These are phyloP conservation scores for Drosophila ogumai DNA, from an alignment of 1,140 invertebrate genomes.

Conservation along the genomic window DNA sequence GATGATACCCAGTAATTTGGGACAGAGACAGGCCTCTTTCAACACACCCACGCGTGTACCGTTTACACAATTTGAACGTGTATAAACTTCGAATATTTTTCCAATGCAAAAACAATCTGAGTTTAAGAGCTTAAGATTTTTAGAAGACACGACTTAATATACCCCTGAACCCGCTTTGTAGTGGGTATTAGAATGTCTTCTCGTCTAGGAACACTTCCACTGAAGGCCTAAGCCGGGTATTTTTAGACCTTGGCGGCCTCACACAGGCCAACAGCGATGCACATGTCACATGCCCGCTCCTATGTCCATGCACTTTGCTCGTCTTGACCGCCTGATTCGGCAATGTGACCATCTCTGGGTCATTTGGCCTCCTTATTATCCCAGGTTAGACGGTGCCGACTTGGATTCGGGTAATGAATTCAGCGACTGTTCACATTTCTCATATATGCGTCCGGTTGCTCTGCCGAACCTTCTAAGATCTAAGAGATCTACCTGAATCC, in stretches of 20 bases:
- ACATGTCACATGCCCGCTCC: conserved; percentile 31
- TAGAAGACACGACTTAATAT: background rate
- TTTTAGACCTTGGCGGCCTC: conserved; percentile 26
- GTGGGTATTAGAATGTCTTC: conserved; percentile 8
- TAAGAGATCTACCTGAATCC: too few relatives aligned
- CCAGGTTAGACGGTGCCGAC: conserved; percentile 1
- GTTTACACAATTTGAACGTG: background rate
- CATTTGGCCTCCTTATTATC: conserved; percentile 1
- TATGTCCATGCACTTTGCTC: conserved; percentile 2
- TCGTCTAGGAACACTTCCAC: conserved; percentile 1
- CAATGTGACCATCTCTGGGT: conserved; percentile 47
- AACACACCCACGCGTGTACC: background rate
- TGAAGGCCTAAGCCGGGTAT: conserved; percentile 44
- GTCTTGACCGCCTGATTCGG: conserved; percentile 23
- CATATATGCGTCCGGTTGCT: too few relatives aligned
- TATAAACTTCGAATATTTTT: too few relatives aligned
- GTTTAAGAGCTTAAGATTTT: background rate
- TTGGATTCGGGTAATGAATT: background rate
- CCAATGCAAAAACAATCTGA: background rate
- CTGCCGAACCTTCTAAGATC: background rate
- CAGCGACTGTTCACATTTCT: background rate
- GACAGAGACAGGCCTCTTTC: background rate
- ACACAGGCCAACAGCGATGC: background rate
- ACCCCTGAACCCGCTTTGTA: background rate
- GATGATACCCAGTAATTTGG: conserved; percentile 2